Evolutionary conservation across 1,140 invertebrate species (phyloP).

Genomic region (Neodiprion lecontei): DNA sequence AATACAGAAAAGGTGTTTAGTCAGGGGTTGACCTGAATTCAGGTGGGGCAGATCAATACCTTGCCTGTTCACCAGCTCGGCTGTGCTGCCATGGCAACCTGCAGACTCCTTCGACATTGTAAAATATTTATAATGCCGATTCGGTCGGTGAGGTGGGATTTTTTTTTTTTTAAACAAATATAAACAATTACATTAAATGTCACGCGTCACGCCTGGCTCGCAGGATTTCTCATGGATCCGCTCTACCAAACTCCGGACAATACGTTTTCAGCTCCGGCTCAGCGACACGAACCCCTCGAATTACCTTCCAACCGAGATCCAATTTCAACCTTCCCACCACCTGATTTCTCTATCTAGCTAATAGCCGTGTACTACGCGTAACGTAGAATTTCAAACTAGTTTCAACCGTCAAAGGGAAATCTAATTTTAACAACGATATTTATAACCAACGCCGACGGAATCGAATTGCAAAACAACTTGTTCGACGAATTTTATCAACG

Average conservation of each 20-base stretch:
- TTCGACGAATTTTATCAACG: too few relatives aligned
- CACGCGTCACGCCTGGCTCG: not conserved
- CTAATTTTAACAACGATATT: too few relatives aligned
- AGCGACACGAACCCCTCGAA: not conserved
- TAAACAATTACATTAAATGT: not conserved
- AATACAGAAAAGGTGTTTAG: constrained; percentile 55
- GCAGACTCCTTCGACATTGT: constrained; percentile 48
- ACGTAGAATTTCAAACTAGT: too few relatives aligned
- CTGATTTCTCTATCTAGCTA: not conserved
- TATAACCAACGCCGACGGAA: too few relatives aligned
- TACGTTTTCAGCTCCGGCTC: not conserved
- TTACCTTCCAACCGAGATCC: not conserved
- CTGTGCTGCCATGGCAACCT: constrained; percentile 53
- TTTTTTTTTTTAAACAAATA: too few relatives aligned
- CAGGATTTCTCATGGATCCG: not conserved
- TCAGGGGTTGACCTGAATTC: constrained; percentile 63
- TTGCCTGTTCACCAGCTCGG: constrained; percentile 57
- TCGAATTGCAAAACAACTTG: too few relatives aligned
- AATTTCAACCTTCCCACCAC: not conserved
- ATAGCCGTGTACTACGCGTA: too few relatives aligned
- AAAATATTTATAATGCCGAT: not conserved
- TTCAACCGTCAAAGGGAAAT: too few relatives aligned
- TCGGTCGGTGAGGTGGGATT: too few relatives aligned
- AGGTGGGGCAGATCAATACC: constrained; percentile 62
- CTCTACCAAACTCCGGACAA: not conserved